Evolutionary conservation across 1,140 invertebrate genomes (phyloP).

Genomic region (Neoseiulus cucumeris): DNA sequence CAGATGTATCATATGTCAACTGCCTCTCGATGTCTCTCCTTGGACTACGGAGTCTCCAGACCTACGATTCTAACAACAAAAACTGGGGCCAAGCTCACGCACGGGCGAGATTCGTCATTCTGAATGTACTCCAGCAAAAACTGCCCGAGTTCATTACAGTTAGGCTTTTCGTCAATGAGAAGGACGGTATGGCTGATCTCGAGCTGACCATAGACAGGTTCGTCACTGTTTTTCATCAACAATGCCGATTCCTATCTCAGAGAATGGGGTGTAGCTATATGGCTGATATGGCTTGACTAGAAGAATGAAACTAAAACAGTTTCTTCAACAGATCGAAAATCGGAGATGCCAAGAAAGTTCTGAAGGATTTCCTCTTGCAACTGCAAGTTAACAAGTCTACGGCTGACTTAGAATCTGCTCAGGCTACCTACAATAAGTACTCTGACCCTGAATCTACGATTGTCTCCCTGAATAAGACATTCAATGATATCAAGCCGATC

Average conservation of each 20-base stretch:
- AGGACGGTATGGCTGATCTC: conserved; percentile 30
- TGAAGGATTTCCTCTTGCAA: conserved; percentile 44
- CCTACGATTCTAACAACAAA: conserved; percentile 64
- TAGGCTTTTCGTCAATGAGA: conserved; percentile 33
- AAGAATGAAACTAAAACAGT: too few species aligned
- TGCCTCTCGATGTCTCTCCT: conserved; percentile 74
- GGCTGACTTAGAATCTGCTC: conserved; percentile 49
- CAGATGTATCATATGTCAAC: conserved; percentile 70
- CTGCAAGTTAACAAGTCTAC: conserved; percentile 53
- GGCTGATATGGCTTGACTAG: conserved; percentile 50
- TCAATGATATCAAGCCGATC: not conserved
- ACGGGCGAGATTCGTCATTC: conserved; percentile 66
- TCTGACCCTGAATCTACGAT: conserved; percentile 43
- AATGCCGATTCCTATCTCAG: too few species aligned
- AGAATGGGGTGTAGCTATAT: too few species aligned
- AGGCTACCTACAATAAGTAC: conserved; percentile 53
- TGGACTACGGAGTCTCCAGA: conserved; percentile 64
- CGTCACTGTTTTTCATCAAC: conserved; percentile 56
- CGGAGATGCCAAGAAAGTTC: conserved; percentile 54
- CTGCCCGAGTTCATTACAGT: conserved; percentile 58
- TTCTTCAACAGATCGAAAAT: not conserved
- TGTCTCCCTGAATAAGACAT: not conserved
- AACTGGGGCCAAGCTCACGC: conserved; percentile 77
- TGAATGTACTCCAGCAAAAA: conserved; percentile 64
- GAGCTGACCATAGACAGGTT: conserved; percentile 50